Conservation (phyloP, 2,888 invertebrate species). For the Criorhina ranunculi region DNA sequence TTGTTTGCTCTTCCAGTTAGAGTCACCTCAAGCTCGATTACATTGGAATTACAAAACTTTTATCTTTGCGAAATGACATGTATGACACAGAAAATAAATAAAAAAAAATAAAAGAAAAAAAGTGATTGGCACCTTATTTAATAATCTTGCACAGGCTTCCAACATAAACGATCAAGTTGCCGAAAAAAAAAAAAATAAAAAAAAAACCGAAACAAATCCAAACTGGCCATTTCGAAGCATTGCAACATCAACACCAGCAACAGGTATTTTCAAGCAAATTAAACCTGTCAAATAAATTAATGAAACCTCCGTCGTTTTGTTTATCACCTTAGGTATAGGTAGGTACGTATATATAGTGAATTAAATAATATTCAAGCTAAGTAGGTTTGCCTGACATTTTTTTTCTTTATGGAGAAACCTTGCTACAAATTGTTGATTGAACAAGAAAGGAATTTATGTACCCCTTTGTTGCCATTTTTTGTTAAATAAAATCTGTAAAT, state of each 20-base stretch:
- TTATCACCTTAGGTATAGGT: background rate
- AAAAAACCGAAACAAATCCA: constrained; percentile 25
- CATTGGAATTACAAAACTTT: constrained; percentile 15
- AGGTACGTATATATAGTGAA: constrained; percentile 17
- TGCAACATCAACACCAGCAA: constrained; percentile 57
- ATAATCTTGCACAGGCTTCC: background rate
- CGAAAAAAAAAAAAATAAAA: constrained; percentile 35
- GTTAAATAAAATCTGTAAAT: constrained; percentile 39
- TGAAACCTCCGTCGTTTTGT: constrained; percentile 37
- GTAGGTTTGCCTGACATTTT: constrained; percentile 1
- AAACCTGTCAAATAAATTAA: constrained; percentile 68
- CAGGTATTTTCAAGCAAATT: constrained; percentile 61
- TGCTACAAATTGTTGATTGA: constrained; percentile 11
- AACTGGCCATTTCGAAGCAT: constrained; percentile 55
- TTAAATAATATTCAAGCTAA: constrained; percentile 39
- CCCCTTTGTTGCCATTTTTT: background rate
- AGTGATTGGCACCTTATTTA: constrained; percentile 44
- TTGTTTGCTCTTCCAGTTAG: background rate
- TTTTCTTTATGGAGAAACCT: constrained; percentile 20
- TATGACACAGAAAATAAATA: background rate
- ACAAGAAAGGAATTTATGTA: background rate
- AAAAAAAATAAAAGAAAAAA: no score
- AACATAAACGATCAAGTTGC: constrained; percentile 7
- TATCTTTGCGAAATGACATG: constrained; percentile 50
- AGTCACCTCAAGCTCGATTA: constrained; percentile 3